These are phyloP conservation scores for Dendrolimus punctatus DNA, from an alignment of 1,140 invertebrate species.

Conservation along the genomic window DNA sequence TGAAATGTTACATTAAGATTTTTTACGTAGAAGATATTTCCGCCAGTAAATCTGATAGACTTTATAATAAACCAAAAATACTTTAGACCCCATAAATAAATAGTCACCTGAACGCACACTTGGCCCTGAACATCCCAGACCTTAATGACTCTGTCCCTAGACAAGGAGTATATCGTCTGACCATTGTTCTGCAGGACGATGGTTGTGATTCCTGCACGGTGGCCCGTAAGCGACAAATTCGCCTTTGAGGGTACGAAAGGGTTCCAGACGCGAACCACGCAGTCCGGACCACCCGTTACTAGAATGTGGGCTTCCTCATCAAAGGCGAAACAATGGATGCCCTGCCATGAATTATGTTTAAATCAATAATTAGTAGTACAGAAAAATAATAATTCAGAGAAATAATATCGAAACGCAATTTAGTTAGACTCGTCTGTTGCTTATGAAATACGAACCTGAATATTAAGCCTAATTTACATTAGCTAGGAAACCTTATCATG, in stretches of 20 bases:
- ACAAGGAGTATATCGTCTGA: slow-evolving; percentile 73
- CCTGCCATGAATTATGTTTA: slow-evolving; percentile 30
- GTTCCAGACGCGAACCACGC: slow-evolving; percentile 82
- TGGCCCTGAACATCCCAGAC: slow-evolving; percentile 78
- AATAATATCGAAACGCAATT: no score
- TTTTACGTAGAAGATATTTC: no score
- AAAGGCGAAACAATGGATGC: slow-evolving; percentile 74
- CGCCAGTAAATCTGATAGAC: no score
- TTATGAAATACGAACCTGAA: no score
- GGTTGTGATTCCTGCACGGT: slow-evolving; percentile 78
- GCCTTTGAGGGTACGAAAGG: slow-evolving; percentile 79
- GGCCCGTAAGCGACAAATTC: slow-evolving; percentile 76
- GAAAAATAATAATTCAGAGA: no score
- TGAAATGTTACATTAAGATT: no score
- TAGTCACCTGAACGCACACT: slow-evolving; percentile 72
- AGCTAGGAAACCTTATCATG: no score
- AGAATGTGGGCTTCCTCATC: slow-evolving; percentile 73
- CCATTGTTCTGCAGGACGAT: slow-evolving; percentile 74
- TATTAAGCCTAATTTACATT: no score
- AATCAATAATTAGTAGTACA: no score
- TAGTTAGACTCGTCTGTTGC: no score
- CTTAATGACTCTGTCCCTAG: slow-evolving; percentile 78
- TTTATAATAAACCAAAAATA: no score
- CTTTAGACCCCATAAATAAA: no score
- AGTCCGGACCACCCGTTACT: slow-evolving; percentile 82